Evolutionary conservation across 2,113 vertebrate species (phyloP).

Genomic region (Centrocercus urophasianus): DNA sequence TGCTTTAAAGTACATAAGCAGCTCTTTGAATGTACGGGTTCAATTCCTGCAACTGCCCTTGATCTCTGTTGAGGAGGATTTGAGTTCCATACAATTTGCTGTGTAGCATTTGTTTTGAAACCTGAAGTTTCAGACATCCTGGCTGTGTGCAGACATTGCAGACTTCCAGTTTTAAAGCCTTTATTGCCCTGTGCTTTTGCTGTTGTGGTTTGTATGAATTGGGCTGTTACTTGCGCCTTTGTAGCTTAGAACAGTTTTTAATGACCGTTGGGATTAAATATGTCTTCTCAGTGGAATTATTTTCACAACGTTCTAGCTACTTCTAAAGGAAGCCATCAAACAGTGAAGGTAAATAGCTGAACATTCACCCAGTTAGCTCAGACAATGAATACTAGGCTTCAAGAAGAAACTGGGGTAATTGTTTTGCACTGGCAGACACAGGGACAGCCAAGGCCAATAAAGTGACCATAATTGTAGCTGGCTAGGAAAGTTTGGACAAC

Average conservation of each 20-base stretch:
- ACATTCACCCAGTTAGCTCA: background rate
- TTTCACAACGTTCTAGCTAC: background rate
- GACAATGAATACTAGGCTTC: background rate
- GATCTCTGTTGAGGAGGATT: background rate
- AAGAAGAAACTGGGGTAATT: background rate
- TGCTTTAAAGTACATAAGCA: background rate
- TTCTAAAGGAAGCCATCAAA: background rate
- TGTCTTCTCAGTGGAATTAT: background rate
- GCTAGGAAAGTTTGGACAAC: background rate
- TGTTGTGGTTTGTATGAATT: background rate
- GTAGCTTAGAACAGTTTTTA: background rate
- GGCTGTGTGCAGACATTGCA: background rate
- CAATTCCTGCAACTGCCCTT: background rate
- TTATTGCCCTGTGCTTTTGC: background rate
- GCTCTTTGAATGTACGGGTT: background rate
- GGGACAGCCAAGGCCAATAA: background rate
- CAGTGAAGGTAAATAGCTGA: background rate
- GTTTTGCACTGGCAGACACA: background rate
- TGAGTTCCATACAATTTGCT: background rate
- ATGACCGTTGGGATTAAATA: background rate
- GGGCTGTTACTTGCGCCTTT: background rate
- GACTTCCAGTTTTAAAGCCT: background rate
- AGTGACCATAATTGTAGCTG: background rate
- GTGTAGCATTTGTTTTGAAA: background rate
- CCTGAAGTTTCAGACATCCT: background rate